Percentiles rank a stretch among this genome's conserved stretches.
These are phyloP conservation scores for Equus przewalskii DNA, from an alignment of 2,113 vertebrate species.

Conservation along the genomic window DNA sequence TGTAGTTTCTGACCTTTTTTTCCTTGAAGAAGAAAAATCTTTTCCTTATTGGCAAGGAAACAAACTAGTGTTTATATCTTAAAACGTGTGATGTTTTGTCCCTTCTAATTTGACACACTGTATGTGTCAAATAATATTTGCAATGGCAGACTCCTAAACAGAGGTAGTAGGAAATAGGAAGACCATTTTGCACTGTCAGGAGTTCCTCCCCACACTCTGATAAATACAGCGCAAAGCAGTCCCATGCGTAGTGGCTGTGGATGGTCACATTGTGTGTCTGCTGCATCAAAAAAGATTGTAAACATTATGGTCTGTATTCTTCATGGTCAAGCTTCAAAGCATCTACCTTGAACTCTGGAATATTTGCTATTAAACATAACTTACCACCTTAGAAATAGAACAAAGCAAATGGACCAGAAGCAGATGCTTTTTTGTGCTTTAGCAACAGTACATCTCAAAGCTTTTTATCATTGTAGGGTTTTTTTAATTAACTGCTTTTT, in stretches of 20 bases:
- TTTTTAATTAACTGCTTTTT: background rate
- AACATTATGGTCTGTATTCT: background rate
- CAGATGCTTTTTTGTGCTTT: background rate
- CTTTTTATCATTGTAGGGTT: background rate
- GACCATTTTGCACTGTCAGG: background rate
- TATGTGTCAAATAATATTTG: background rate
- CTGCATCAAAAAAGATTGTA: background rate
- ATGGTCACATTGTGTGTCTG: background rate
- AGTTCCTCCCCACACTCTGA: background rate
- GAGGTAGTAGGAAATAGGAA: background rate
- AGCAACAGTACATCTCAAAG: background rate
- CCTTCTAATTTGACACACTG: background rate
- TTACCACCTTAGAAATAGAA: conserved; percentile 29
- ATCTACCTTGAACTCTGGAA: background rate
- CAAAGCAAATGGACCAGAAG: background rate
- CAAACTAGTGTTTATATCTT: conserved; percentile 2
- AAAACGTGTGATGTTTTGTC: background rate
- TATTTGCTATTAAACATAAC: conserved; percentile 17
- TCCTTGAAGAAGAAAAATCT: background rate
- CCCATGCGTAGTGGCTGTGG: accelerated
- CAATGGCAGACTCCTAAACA: background rate
- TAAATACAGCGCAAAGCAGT: background rate
- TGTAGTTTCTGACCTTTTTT: background rate
- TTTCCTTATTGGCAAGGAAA: background rate
- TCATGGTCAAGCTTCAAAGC: background rate